A percentile compares a stretch with the other conserved stretches of the same genome.
Evolutionary conservation across 2,888 invertebrate species (phyloP).

Genomic region (Arctia plantaginis): DNA sequence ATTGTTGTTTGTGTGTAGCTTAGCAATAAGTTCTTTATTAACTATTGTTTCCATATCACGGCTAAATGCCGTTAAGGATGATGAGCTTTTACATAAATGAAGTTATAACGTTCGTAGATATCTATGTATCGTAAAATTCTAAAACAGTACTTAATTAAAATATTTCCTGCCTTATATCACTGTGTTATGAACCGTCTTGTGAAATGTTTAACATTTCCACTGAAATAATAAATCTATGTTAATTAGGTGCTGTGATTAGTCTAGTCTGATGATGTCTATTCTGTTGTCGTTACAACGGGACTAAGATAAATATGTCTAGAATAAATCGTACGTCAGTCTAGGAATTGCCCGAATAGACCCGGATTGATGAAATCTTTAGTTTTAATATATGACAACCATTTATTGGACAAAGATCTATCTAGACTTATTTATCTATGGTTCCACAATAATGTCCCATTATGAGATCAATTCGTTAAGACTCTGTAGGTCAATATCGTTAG

Average conservation of each 20-base stretch:
- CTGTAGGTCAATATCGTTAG: not conserved
- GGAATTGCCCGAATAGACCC: not conserved
- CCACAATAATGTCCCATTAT: not conserved
- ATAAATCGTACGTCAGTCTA: not conserved
- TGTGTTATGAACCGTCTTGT: slow-evolving; percentile 67
- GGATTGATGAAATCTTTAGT: not conserved
- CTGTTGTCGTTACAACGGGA: slow-evolving; percentile 44
- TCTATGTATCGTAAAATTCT: slow-evolving; percentile 52
- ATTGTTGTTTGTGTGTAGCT: slow-evolving; percentile 16
- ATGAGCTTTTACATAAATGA: slow-evolving; percentile 55
- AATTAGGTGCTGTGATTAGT: slow-evolving; percentile 77
- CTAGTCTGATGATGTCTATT: slow-evolving; percentile 76
- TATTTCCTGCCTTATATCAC: slow-evolving; percentile 74
- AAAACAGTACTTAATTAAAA: slow-evolving; percentile 63
- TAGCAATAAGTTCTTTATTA: slow-evolving; percentile 14
- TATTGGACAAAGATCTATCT: not conserved
- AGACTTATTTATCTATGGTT: not conserved
- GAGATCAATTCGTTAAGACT: not conserved
- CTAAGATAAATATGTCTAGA: not conserved
- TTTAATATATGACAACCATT: not conserved
- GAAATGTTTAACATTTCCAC: slow-evolving; percentile 78
- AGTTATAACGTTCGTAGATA: slow-evolving; percentile 42
- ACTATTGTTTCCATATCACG: slow-evolving; percentile 37
- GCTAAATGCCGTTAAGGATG: slow-evolving; percentile 48
- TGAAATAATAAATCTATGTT: slow-evolving; percentile 53